Evolutionary conservation across 2,888 invertebrate species (phyloP), one percentile per base, ranked within the genome.

Genomic region (Amiota minor): DNA sequence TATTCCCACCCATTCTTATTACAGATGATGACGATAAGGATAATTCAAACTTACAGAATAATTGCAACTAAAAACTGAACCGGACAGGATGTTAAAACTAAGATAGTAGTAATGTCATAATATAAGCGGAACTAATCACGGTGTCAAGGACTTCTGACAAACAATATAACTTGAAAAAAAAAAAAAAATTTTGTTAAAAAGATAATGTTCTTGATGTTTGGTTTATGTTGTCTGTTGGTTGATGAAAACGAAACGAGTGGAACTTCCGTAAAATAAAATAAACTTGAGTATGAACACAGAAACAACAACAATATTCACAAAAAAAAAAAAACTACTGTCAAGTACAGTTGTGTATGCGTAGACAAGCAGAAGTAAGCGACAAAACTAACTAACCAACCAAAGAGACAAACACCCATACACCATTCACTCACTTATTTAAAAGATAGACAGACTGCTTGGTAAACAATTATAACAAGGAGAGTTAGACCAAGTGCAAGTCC

Each of bases 251-350:
- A 59, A 59, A 68, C 67, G 67, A n/a, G 67, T 68, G 50, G 9
- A 68, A 50, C 47, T 68, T 53, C 53, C 23, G 50, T n/a, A 50
- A 50, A 53, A n/a, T 35, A 62, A 62, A 62, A 23, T 35, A 62
- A 62, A 45, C 62, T 62, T 12, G 45, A 65, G 47, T 9, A 65
- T 11, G 11, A 14, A 59, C 16, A n/a, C 18, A 59, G 16, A 3
- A 16, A 59, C 53, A 62, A 62, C 45, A 23, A 45, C 12, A 35
- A 14, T 35, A 12, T 10, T 10, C 23, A 14, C 9, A 62, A 62
- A 12, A 35, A 62, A 62, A 23, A 68, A 65, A 35, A 23, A 68
- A 65, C 18, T 11, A 20, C 67, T 68, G 67, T 68, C 67, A 68
- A 16, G 50, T 68, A 35, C 67, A 68, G 67, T 68, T 50, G 67